A percentile compares a stretch with the other conserved stretches of the same genome.
These are phyloP conservation scores for Sebastes minor DNA, from an alignment of 2,797 vertebrate genomes.

Conservation along the genomic window DNA sequence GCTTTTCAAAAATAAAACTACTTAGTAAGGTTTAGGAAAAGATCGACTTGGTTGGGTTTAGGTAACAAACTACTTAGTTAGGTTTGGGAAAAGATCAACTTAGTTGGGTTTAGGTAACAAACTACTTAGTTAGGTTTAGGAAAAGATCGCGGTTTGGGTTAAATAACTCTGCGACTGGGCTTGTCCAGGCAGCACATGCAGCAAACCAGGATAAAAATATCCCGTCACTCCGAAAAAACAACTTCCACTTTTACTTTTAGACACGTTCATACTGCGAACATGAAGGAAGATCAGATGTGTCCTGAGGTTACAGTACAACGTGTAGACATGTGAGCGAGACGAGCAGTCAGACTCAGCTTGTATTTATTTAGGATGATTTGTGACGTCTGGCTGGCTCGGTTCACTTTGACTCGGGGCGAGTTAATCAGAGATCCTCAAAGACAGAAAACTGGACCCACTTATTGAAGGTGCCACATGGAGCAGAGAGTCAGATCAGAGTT, in stretches of 20 bases:
- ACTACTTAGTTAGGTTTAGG: too few species aligned
- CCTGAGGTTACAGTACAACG: not conserved
- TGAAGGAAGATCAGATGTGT: not conserved
- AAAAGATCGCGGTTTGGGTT: too few species aligned
- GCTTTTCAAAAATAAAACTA: too few species aligned
- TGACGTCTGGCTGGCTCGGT: not conserved
- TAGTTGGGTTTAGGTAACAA: too few species aligned
- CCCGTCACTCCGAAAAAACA: not conserved
- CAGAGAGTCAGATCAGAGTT: conserved; percentile 45
- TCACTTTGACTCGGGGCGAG: not conserved
- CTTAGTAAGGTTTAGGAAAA: too few species aligned
- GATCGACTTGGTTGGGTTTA: too few species aligned
- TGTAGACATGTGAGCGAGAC: not conserved
- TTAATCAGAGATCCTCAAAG: conserved; percentile 4
- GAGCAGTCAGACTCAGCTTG: not conserved
- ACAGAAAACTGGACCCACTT: conserved; percentile 9
- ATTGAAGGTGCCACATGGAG: conserved; percentile 37
- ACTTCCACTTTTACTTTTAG: too few species aligned
- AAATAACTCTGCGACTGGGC: too few species aligned
- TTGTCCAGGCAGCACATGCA: not conserved
- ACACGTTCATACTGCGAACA: not conserved
- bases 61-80: too few species aligned
- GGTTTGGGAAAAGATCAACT: too few species aligned
- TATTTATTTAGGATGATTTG: conserved; percentile 40
- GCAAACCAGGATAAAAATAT: not conserved